Evolutionary conservation across 2,113 vertebrate genomes (phyloP), one percentile per base, ranked within the genome.

Genomic region (Apteryx owenii): DNA sequence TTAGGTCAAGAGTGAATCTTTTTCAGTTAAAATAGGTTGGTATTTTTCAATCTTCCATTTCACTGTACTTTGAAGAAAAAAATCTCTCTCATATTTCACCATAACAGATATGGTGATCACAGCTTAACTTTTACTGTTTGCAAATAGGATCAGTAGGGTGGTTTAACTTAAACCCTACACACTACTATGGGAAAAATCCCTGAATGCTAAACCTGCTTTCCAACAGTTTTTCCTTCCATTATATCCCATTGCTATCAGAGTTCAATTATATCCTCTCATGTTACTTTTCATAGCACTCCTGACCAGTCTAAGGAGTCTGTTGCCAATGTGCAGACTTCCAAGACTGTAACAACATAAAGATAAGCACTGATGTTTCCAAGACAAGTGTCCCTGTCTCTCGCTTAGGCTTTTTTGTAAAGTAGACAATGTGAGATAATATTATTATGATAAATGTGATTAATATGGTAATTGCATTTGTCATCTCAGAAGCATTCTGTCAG

Each of bases 391-490:
- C 65, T 71, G 38, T 76, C 61, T 95, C 69, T 82, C 17, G 6
- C 51, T 78, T 79, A 58, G 33, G 48, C 40, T 92, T 92, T 90
- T 90, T 80, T 80, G 73, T 66, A 50, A 89, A 54, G 66, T 56
- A 95, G 83, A 79, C 33, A 60, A 89, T 95, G 78, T 81, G 93
- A 93, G 68, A 81, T 94, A 90, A 95, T 82, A 95, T 50, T 53
- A 81, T 96, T 93, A 92, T 50, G 36, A 44, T 87, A 89, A 92
- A 90, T 80, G 33, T 81, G 58, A 93, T 94, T 97, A 96, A 96
- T 95, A 93, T 22, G 28, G 58, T 92, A 97, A 97, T 82, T 54
- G 40, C 33, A 85, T 88, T 94, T 95, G 65, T 66, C 38, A 93
- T 92, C 61, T 81, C 81, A 88, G 78, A 89, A 88, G 31, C 18